A percentile compares a stretch with the other conserved stretches of the same genome.
These are phyloP conservation scores for Saccostrea glomerata DNA, from an alignment of 1,140 invertebrate species.

Conservation along the genomic window DNA sequence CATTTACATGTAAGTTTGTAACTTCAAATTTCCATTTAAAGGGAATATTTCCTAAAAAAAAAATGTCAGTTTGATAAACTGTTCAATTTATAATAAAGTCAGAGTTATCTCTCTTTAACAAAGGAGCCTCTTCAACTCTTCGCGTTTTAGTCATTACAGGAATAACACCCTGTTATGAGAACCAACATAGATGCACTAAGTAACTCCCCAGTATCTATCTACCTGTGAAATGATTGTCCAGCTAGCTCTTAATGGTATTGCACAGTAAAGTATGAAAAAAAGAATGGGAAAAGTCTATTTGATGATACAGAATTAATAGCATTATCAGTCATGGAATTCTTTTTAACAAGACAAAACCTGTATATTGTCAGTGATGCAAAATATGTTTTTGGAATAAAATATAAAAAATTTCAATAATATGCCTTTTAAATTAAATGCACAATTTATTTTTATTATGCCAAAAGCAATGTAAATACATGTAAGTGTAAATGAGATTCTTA, in stretches of 20 bases:
- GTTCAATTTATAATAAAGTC: too few relatives aligned
- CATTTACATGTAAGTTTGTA: too few relatives aligned
- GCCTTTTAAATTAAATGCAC: too few relatives aligned
- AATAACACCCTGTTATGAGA: background rate
- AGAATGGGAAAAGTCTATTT: background rate
- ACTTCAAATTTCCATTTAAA: too few relatives aligned
- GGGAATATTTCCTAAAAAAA: too few relatives aligned
- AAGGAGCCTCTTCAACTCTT: too few relatives aligned
- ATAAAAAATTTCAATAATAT: too few relatives aligned
- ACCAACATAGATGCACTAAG: background rate
- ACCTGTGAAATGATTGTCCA: conserved; percentile 22
- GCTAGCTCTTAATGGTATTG: background rate
- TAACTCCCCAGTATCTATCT: background rate
- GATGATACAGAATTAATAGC: conserved; percentile 15
- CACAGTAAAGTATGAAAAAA: background rate
- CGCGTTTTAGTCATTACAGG: background rate
- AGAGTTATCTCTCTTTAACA: too few relatives aligned
- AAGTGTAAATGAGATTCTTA: background rate
- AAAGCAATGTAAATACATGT: too few relatives aligned
- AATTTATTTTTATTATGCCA: too few relatives aligned
- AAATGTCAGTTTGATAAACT: too few relatives aligned
- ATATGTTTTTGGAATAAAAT: background rate
- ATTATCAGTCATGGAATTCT: background rate
- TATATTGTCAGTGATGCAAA: background rate
- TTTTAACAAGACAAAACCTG: background rate